A percentile compares a stretch with the other conserved stretches of the same genome.
Conservation (phyloP, 1,140 invertebrate species). For the Hirudo medicinalis region DNA sequence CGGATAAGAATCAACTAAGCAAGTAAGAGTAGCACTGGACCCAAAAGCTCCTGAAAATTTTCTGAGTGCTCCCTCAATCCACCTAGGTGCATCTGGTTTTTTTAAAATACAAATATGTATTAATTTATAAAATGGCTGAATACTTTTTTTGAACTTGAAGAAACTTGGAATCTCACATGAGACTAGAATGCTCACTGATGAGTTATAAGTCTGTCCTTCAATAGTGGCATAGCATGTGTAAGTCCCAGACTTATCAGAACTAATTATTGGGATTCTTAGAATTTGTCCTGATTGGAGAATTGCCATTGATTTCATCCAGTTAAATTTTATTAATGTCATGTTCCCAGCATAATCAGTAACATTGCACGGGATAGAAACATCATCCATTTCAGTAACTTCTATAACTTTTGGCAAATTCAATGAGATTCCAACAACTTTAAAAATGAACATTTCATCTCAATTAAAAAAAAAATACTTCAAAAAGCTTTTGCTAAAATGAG, state of each 20-base stretch:
- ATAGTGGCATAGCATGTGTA: slow-evolving; percentile 6
- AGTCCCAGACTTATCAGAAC: not conserved
- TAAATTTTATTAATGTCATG: not conserved
- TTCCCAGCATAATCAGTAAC: not conserved
- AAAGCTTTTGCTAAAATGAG: no score
- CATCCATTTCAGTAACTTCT: slow-evolving; percentile 5
- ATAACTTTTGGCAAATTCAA: not conserved
- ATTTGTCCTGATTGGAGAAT: not conserved
- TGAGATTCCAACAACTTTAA: no score
- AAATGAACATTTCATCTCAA: no score
- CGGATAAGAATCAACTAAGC: not conserved
- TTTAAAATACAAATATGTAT: not conserved
- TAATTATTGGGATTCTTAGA: not conserved
- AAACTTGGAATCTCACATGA: not conserved
- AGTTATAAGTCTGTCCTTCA: not conserved
- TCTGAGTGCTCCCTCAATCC: not conserved
- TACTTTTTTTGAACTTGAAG: not conserved
- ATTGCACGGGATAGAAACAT: slow-evolving; percentile 1
- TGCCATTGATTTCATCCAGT: not conserved
- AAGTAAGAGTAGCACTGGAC: not conserved
- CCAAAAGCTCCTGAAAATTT: not conserved
- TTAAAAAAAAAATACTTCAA: no score
- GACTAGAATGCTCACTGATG: slow-evolving; percentile 1
- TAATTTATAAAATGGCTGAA: not conserved
- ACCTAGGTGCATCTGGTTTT: not conserved